Evolutionary conservation across 2,797 vertebrate species (phyloP).

Genomic region (Periparus ater): DNA sequence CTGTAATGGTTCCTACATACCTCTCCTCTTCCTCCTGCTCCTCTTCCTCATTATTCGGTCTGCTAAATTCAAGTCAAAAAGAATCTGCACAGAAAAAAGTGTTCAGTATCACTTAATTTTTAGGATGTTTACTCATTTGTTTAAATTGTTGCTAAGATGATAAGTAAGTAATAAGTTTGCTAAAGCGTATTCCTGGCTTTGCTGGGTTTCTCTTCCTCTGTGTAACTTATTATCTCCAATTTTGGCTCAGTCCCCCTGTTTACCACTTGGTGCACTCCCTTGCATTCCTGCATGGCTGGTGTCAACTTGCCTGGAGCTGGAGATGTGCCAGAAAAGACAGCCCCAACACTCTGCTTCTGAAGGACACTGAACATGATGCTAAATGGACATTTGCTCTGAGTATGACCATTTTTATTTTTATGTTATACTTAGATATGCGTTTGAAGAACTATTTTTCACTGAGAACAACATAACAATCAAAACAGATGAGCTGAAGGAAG

Average conservation of each 20-base stretch:
- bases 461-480: background rate
- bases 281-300: background rate
- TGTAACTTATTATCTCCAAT: background rate
- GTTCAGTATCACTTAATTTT: background rate
- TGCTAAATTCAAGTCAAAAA: background rate
- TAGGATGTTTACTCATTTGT: background rate
- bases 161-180: background rate
- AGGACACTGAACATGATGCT: fast-evolving
- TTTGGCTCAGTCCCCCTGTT: background rate
- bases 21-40: background rate
- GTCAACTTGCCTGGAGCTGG: background rate
- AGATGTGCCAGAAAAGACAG: background rate
- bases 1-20: background rate
- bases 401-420: background rate
- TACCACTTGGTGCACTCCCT: background rate
- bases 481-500: background rate
- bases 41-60: background rate
- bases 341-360: background rate
- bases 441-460: background rate
- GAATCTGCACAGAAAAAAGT: background rate
- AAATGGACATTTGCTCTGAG: background rate
- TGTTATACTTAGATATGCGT: background rate
- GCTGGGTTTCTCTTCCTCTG: background rate
- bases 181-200: background rate
- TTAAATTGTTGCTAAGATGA: background rate